Evolutionary conservation across 2,113 vertebrate species (phyloP).

Genomic region (Tricholaema leucomelas): DNA sequence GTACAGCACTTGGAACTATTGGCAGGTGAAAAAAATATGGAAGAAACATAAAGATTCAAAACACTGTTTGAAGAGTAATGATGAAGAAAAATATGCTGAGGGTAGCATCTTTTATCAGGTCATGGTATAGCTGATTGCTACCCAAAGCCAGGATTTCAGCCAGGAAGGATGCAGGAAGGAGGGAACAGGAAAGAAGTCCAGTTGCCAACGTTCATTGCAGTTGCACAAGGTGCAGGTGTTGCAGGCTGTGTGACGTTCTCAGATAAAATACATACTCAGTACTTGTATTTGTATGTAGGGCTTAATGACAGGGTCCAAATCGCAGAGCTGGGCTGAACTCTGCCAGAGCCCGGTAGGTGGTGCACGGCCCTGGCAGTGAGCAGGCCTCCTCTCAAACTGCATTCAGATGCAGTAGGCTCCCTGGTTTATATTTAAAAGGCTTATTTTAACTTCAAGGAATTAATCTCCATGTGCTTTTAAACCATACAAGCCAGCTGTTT

Average conservation of each 20-base stretch:
- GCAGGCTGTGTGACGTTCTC: background rate
- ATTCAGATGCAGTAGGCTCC: background rate
- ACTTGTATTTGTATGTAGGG: background rate
- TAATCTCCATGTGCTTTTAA: background rate
- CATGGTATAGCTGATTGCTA: background rate
- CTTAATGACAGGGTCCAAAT: background rate
- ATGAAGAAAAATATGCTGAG: background rate
- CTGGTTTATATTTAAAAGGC: background rate
- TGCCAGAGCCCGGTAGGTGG: fast-evolving
- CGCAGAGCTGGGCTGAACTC: background rate
- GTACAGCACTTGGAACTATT: background rate
- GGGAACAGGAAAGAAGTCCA: background rate
- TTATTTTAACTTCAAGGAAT: background rate
- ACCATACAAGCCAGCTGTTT: background rate
- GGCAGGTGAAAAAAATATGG: background rate
- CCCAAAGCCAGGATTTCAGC: background rate
- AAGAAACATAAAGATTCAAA: background rate
- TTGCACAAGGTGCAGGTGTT: background rate
- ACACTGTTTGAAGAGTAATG: background rate
- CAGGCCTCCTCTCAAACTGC: background rate
- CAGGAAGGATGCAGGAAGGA: background rate
- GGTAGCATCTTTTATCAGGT: background rate
- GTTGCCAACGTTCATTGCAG: background rate
- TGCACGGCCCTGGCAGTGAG: background rate
- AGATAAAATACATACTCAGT: background rate